Base-by-base conservation (phyloP, 2,888 invertebrate genomes). In the Meliscaeva auricollis region DNA sequence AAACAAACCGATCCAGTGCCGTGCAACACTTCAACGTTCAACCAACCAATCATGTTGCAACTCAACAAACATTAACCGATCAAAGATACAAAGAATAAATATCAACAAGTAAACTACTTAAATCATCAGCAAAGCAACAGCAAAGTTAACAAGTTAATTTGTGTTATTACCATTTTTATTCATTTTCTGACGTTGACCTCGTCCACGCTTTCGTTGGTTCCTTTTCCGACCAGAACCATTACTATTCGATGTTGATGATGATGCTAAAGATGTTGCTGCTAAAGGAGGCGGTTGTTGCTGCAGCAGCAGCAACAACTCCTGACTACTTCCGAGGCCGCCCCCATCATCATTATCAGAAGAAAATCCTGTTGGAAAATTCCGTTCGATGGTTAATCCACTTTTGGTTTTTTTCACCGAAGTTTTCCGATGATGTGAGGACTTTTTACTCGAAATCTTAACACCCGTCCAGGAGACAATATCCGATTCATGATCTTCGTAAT, bases 121-220 rank as follows among this genome's bases (percentile, higher is more conserved):
- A 20, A 32, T 30, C 46, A 17, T 1, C 22, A 26, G n/a, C 5
- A 35, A 8, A 22, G 13, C 9, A 44, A 44, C n/a, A 30, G 7
- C 15, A 54, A 13, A 66, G 46, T 48, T 35, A 82, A 73, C 79
- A 48, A 69, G 58, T 58, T 75, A 66, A 66, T 64, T 15, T 50
- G 1, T 58, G 38, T 81, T 58, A 69, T 88, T 88, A 88, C 88
- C 88, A 87, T 88, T 88, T 87, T 88, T 88, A 73, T 87, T 88
- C 73, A 87, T 77, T 77, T 82, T 87, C 69, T 87, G 87, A 22
- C 88, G 87, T 81, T 87, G 88, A 87, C 87, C 87, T 69, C 84
- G 78, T 79, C 82, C 84, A 56, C 80, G 87, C 58, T 81, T 87
- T 30, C 82, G 87, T 48, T 85, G 76, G 46, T 69, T 85, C 73